Conservation (phyloP, 2,113 vertebrate genomes). For the Myrmecophaga tridactyla region DNA sequence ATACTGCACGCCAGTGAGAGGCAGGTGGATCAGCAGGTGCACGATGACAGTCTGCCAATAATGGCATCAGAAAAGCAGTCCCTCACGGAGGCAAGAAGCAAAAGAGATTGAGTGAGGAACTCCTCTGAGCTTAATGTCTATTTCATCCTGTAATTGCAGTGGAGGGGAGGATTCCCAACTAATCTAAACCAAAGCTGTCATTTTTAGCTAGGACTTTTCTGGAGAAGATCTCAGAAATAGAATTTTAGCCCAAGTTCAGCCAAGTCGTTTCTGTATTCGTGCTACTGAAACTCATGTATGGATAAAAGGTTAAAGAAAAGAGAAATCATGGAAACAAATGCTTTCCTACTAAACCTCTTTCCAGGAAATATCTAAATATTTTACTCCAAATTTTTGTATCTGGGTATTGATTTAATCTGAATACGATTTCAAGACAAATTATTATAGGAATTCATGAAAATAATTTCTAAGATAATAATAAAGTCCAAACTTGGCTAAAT, state of each 20-base stretch:
- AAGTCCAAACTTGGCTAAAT: neutral
- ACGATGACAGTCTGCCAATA: constrained; percentile 73
- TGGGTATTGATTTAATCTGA: neutral
- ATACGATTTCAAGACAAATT: neutral
- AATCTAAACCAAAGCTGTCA: constrained; percentile 64
- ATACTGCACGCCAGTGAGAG: constrained; percentile 70
- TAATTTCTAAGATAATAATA: neutral
- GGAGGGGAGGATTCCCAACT: constrained; percentile 62
- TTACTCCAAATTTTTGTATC: neutral
- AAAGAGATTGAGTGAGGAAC: constrained; percentile 66
- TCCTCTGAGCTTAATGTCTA: constrained; percentile 75
- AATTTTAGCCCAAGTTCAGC: constrained; percentile 43
- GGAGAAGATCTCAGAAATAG: constrained; percentile 43
- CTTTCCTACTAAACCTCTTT: neutral
- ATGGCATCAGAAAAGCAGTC: constrained; percentile 71
- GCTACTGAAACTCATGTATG: neutral
- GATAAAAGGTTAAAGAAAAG: neutral
- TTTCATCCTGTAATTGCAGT: constrained; percentile 68
- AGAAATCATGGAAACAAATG: neutral
- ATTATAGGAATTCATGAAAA: neutral
- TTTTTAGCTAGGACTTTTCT: constrained; percentile 25
- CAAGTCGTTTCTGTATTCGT: neutral
- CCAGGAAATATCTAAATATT: neutral
- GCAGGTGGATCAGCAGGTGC: constrained; percentile 80
- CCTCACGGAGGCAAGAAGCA: constrained; percentile 69